These are phyloP conservation scores for Eclectus roratus DNA, from an alignment of 2,113 vertebrate species.

Conservation along the genomic window DNA sequence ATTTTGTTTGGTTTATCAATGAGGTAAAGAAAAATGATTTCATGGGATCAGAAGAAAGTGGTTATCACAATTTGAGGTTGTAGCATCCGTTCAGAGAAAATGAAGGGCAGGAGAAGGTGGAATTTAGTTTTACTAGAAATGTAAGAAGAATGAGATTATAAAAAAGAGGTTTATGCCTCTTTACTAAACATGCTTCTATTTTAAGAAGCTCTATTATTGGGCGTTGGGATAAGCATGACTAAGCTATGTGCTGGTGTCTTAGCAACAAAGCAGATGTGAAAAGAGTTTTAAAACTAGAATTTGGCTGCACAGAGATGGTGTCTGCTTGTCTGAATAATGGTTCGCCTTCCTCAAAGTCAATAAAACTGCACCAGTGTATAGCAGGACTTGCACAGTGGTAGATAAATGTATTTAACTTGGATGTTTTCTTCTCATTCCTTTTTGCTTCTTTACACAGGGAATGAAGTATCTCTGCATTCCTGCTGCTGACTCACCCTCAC, in stretches of 20 bases:
- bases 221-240: not conserved
- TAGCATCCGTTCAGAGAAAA: not conserved
- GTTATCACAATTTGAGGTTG: not conserved
- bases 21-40: not conserved
- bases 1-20: not conserved
- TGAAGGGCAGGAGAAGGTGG: not conserved
- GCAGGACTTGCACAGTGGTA: not conserved
- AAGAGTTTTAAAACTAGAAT: slow-evolving; percentile 12
- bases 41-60: not conserved
- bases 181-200: not conserved
- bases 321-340: not conserved
- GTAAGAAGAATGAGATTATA: not conserved
- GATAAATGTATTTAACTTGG: not conserved
- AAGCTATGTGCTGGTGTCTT: not conserved
- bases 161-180: not conserved
- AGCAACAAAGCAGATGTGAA: slow-evolving; percentile 31
- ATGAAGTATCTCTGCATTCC: slow-evolving; percentile 95
- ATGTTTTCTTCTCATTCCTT: not conserved
- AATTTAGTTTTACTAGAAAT: not conserved
- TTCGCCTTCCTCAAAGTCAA: not conserved
- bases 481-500: slow-evolving; percentile 88
- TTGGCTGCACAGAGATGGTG: not conserved
- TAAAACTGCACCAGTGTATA: not conserved
- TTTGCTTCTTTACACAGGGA: slow-evolving; percentile 78
- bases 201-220: not conserved